A percentile compares a stretch with the other conserved stretches of the same genome.
Evolutionary conservation across 1,140 invertebrate species (phyloP).

Genomic region (Thrips palmi): DNA sequence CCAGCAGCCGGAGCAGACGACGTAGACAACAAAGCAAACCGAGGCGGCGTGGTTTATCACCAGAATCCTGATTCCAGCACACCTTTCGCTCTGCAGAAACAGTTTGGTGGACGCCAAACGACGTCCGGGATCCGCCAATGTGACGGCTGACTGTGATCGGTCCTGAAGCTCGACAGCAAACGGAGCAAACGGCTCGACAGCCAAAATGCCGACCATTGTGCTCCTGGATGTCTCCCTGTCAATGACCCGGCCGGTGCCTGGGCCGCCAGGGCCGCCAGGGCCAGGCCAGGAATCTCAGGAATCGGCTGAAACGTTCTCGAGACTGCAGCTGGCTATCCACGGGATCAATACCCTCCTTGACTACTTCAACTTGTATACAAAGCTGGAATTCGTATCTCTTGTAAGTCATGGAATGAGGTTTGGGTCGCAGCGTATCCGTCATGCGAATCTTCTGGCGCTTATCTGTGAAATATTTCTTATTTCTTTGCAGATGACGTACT

Average conservation of each 20-base stretch:
- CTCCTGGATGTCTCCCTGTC: conserved; percentile 60
- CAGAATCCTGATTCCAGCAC: too few relatives aligned
- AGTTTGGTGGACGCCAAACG: too few relatives aligned
- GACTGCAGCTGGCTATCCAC: conserved; percentile 56
- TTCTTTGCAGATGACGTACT: conserved; percentile 48
- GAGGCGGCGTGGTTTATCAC: too few relatives aligned
- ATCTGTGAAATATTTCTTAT: conserved; percentile 7
- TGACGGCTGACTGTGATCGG: too few relatives aligned
- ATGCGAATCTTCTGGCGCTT: conserved; percentile 2
- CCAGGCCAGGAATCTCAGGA: conserved; percentile 29
- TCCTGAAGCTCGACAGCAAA: too few relatives aligned
- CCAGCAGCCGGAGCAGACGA: too few relatives aligned
- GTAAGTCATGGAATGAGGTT: conserved; percentile 28
- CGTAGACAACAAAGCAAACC: too few relatives aligned
- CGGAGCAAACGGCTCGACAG: too few relatives aligned
- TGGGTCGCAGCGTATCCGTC: background rate
- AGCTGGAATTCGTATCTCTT: conserved; percentile 80
- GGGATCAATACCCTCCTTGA: conserved; percentile 74
- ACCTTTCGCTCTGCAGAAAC: too few relatives aligned
- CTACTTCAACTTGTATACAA: conserved; percentile 59
- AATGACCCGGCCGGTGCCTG: conserved; percentile 49
- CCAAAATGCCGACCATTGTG: conserved; percentile 69
- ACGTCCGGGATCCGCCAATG: too few relatives aligned
- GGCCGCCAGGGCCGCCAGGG: too few relatives aligned
- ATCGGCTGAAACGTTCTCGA: conserved; percentile 31